These are phyloP conservation scores for Albula goreensis DNA, from an alignment of 2,113 vertebrate genomes.

Conservation along the genomic window DNA sequence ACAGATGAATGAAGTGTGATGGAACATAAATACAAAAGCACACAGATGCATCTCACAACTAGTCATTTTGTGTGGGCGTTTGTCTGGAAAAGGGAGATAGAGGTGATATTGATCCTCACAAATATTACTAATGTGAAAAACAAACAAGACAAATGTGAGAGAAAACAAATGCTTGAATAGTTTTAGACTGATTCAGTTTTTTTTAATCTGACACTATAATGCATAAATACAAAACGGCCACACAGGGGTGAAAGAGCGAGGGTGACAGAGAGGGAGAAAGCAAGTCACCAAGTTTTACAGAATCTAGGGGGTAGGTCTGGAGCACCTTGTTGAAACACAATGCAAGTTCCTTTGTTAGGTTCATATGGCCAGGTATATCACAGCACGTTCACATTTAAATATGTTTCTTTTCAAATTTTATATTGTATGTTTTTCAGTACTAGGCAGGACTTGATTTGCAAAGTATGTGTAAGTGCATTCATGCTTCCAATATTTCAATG, in stretches of 20 bases:
- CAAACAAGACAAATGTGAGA: background rate
- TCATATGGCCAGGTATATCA: background rate
- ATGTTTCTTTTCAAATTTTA: background rate
- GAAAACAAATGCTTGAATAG: background rate
- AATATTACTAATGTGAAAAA: background rate
- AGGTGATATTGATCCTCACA: background rate
- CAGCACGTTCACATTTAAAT: background rate
- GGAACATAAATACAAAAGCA: background rate
- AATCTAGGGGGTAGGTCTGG: too few relatives aligned
- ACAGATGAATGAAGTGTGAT: too few relatives aligned
- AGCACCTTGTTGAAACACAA: too few relatives aligned
- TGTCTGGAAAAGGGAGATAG: background rate
- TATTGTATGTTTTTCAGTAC: background rate
- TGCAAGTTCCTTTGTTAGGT: too few relatives aligned
- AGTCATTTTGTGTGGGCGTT: background rate
- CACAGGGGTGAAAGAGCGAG: slow-evolving; percentile 8
- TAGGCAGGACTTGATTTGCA: background rate
- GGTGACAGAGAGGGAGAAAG: background rate
- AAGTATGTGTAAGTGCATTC: too few relatives aligned
- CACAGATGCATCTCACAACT: background rate
- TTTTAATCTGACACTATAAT: background rate
- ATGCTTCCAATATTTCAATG: too few relatives aligned
- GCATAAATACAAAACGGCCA: background rate
- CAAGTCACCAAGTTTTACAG: background rate
- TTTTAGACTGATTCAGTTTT: background rate